Base-by-base conservation (phyloP, 2,888 invertebrate species). In the Heliconius sara region DNA sequence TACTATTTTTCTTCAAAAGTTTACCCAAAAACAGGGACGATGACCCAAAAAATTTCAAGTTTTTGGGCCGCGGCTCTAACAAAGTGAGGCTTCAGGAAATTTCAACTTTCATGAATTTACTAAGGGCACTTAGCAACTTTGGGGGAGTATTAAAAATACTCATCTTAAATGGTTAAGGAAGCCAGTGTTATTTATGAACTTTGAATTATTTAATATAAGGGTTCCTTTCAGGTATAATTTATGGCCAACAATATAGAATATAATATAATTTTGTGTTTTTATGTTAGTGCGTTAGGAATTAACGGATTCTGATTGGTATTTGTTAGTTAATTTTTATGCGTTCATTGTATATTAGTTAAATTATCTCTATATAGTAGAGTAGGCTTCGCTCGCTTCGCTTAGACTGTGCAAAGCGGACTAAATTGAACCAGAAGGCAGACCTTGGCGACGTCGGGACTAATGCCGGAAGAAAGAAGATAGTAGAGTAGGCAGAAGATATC, bases 81-180 rank as follows among this genome's bases (percentile, higher is more conserved):
- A 78, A 43, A 57, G 43, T 77, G 63, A 71, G 67, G 57, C 39
- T 73, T 78, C 74, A 78, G 78, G 82, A 83, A 84, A 84, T 83
- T 84, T 85, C 82, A 82, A 84, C 83, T 83, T 84, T 83, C 83
- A 84, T 84, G 82, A 85, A 85, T 85, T 86, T 83, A 80, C 82
- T 82, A 85, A 82, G 79, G 80, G 80, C 80, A 77, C 79, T 83
- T 76, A 77, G 77, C 72, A 79, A 79, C 60, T 79, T 79, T 43
- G 66, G 80, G 76, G 72, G 66, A 70, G 78, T 72, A 77, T 78
- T 77, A 79, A 76, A 76, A 77, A 80, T 79, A 81, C 78, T 79
- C 76, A 76, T 79, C 73, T 79, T 74, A 80, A 80, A 76, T 65
- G 76, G 73, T 78, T 39, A 12, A 76, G 79, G 75, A 72, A 60